Conservation (phyloP, 2,888 invertebrate genomes). For the Chloroclystis v-ata region DNA sequence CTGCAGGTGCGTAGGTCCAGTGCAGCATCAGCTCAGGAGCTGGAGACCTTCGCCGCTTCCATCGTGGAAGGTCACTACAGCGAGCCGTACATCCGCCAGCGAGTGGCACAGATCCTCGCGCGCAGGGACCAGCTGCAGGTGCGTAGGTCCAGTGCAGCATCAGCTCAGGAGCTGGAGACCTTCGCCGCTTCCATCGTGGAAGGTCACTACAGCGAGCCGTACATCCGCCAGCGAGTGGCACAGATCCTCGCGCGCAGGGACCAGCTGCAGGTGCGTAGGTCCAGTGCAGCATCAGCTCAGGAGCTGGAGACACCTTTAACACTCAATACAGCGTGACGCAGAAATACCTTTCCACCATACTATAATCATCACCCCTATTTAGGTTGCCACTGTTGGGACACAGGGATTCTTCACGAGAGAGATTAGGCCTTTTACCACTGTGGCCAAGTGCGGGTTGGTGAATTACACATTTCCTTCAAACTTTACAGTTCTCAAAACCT, state of each 20-base stretch:
- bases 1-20: conserved; percentile 74
- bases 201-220: conserved; percentile 82
- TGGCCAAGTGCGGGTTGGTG: no score
- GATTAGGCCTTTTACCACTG: no score
- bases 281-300: neutral
- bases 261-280: conserved; percentile 78
- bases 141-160: neutral
- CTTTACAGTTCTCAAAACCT: no score
- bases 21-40: conserved; percentile 12
- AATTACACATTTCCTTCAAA: no score
- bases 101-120: conserved; percentile 81
- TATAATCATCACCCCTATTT: no score
- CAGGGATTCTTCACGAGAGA: no score
- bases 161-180: conserved; percentile 69
- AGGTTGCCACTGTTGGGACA: no score
- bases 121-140: conserved; percentile 84
- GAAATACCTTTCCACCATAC: no score
- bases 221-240: conserved; percentile 82
- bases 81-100: conserved; percentile 78
- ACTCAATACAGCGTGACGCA: conserved; percentile 82
- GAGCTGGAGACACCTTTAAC: conserved; percentile 77
- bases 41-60: conserved; percentile 83
- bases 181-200: conserved; percentile 82
- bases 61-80: conserved; percentile 85
- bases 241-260: conserved; percentile 82